Evolutionary conservation across 2,113 vertebrate genomes (phyloP), one percentile per base, ranked within the genome.

Genomic region (Otocyon megalotis): DNA sequence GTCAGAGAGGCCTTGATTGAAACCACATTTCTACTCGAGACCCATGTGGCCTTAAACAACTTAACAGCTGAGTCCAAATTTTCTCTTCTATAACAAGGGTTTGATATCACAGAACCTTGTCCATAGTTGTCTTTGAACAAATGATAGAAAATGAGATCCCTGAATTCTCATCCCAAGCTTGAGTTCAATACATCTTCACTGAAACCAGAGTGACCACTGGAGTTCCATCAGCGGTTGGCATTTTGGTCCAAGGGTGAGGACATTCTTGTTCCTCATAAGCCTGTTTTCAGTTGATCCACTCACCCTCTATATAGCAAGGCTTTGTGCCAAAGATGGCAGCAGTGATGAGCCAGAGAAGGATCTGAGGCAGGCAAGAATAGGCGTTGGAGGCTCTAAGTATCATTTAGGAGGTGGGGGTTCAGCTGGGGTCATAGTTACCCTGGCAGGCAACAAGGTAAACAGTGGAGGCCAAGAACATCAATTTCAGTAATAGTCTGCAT

Each of bases 201-300:
- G 32, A 85, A 50, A 56, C 20, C 10, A 24, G 13, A 53, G 13
- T 0, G 16, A 24, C 17, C 22, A 19, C 32, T 32, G 22, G 19
- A 22, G 3, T 72, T 9, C 30, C 10, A 35, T 32, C 54, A n/a
- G 13, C 32, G 32, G 28, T 50, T 6, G 14, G 2, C 19, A 54
- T 0, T 0, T 5, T 35, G 76, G n/a, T 28, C 60, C 48, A 35
- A 0, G 19, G 3, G 4, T 1, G 11, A 3, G 30, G 12, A 11
- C 58, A 8, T 8, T 58, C 43, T 32, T 48, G 13, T 16, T 20
- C 20, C 32, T 32, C 15, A 7, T 35, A 5, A 5, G 32, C 43
- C 30, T 24, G 9, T 74, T 93, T 86, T 26, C 9, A 53, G 67
- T 62, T 60, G 16, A 32, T 24, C 20, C 22, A 26, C n/a, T 88